Percentiles rank a stretch among this genome's conserved stretches.
These are phyloP conservation scores for Sparus aurata DNA, from an alignment of 2,797 vertebrate species.

Conservation along the genomic window DNA sequence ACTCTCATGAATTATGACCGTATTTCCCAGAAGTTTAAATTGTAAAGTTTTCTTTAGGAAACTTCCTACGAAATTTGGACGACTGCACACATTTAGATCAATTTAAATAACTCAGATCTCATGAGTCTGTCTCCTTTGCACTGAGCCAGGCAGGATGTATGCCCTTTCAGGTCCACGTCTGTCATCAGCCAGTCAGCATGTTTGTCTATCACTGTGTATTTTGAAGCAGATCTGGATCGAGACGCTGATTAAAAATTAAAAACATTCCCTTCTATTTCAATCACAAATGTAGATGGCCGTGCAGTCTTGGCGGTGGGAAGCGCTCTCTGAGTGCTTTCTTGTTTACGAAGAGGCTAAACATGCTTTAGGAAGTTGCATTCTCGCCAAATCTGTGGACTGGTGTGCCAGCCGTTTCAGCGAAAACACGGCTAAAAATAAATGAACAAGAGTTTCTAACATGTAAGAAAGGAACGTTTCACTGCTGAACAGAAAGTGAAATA, in stretches of 20 bases:
- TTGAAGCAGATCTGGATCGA: constrained; percentile 25
- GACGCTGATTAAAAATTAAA: constrained; percentile 32
- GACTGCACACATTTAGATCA: neutral
- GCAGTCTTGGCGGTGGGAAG: constrained; percentile 3
- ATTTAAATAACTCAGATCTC: neutral
- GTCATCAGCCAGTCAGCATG: neutral
- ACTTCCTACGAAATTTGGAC: neutral
- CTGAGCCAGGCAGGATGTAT: constrained; percentile 1
- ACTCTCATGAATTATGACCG: neutral
- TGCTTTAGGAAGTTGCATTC: constrained; percentile 12
- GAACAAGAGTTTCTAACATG: neutral
- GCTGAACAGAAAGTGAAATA: neutral
- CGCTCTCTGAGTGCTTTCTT: constrained; percentile 32
- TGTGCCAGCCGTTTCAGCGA: neutral
- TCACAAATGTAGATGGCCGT: constrained; percentile 22
- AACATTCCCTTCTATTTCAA: constrained; percentile 36
- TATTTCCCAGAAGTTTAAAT: neutral
- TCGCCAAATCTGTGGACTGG: constrained; percentile 4
- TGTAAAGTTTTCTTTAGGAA: neutral
- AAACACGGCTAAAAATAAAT: neutral
- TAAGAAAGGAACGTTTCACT: neutral
- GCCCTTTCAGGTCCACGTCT: neutral
- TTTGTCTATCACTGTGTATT: constrained; percentile 20
- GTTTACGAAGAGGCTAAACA: constrained; percentile 44
- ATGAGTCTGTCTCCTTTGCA: neutral